Percentiles rank a stretch among this genome's conserved stretches.
Evolutionary conservation across 2,888 invertebrate genomes (phyloP).

Genomic region (Thecocarcelia acutangulata): DNA sequence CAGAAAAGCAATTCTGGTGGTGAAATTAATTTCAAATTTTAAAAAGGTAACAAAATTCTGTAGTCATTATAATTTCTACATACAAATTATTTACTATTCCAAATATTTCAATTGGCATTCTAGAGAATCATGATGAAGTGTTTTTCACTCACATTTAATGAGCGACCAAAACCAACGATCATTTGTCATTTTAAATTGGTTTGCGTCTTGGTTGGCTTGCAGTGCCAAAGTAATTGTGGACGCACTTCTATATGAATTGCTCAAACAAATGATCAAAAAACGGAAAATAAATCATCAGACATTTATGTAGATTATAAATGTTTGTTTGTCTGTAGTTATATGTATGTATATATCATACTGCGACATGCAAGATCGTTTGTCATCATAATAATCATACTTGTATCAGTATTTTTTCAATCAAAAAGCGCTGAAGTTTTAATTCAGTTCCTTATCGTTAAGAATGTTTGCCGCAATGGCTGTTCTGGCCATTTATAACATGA

Average conservation of each 20-base stretch:
- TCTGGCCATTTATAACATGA: slow-evolving; percentile 4
- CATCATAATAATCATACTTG: too few species aligned
- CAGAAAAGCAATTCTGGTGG: neutral
- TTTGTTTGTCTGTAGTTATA: slow-evolving; percentile 9
- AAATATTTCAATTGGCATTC: slow-evolving; percentile 13
- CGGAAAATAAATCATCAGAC: slow-evolving; percentile 25
- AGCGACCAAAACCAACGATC: slow-evolving; percentile 41
- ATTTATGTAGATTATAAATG: slow-evolving; percentile 33
- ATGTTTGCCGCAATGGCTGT: neutral
- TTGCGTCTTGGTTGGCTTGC: slow-evolving; percentile 56
- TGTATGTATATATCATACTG: slow-evolving; percentile 14
- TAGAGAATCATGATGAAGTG: neutral
- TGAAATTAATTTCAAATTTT: slow-evolving; percentile 24
- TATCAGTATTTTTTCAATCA: slow-evolving; percentile 41
- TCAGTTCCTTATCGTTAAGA: slow-evolving; percentile 48
- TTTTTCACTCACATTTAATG: slow-evolving; percentile 1
- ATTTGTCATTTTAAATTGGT: slow-evolving; percentile 67
- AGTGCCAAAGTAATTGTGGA: neutral
- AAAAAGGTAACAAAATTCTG: neutral
- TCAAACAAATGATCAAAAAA: neutral
- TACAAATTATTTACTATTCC: slow-evolving; percentile 10
- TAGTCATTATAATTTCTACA: slow-evolving; percentile 7
- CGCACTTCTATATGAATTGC: slow-evolving; percentile 19
- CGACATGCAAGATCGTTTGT: slow-evolving; percentile 58
- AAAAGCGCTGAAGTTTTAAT: slow-evolving; percentile 46